A percentile compares a stretch with the other conserved stretches of the same genome.
Evolutionary conservation across 2,113 vertebrate genomes (phyloP).

Genomic region (Albula glossodonta): DNA sequence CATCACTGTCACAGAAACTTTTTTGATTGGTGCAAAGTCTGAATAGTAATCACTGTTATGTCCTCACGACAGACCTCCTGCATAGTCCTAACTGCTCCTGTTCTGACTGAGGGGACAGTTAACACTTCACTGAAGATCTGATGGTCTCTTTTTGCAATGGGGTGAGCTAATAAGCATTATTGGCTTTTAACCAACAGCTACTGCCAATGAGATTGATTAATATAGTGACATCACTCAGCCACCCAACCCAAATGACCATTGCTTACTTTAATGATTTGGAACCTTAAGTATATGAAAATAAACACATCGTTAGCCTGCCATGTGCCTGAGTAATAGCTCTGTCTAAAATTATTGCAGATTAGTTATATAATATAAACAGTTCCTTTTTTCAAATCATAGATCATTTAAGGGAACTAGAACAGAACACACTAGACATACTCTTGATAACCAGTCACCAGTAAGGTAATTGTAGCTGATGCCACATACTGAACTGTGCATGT

Average conservation of each 20-base stretch:
- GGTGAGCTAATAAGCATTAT: background rate
- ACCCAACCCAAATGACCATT: background rate
- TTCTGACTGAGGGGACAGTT: background rate
- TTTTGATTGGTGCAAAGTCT: background rate
- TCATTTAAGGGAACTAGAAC: background rate
- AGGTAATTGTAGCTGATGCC: background rate
- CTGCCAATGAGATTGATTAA: background rate
- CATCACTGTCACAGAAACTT: background rate
- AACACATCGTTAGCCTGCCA: background rate
- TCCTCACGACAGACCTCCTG: background rate
- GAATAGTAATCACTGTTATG: background rate
- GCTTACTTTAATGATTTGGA: background rate
- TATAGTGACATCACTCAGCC: background rate
- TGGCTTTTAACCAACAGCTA: background rate
- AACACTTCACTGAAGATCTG: background rate
- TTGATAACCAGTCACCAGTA: background rate
- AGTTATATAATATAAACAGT: background rate
- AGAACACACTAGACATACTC: background rate
- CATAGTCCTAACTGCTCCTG: background rate
- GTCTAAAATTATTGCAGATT: background rate
- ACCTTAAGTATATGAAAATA: background rate
- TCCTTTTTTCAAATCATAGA: background rate
- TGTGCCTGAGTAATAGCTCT: background rate
- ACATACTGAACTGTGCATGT: background rate
- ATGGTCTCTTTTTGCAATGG: background rate